Conservation (phyloP, 2,888 invertebrate genomes). For the Andrena haemorrhoa region DNA sequence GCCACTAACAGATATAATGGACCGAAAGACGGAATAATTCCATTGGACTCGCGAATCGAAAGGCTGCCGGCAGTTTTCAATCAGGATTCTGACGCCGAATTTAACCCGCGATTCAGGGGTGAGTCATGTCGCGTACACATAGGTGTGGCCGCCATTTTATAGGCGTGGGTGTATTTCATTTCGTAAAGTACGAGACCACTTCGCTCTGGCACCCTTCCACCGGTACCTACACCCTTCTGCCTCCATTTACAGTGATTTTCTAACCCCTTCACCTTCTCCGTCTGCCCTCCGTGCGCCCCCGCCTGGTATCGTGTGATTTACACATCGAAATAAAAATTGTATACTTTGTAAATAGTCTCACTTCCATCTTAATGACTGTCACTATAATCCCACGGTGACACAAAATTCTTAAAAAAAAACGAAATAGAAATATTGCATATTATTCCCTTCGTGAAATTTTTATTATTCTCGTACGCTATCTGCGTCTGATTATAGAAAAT, state of each 20-base stretch:
- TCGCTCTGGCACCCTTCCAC: slow-evolving; percentile 49
- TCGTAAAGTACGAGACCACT: slow-evolving; percentile 70
- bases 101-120: not conserved
- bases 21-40: slow-evolving; percentile 1
- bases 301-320: slow-evolving; percentile 22
- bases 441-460: not conserved
- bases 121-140: slow-evolving; percentile 36
- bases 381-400: no score
- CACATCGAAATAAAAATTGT: no score
- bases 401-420: not conserved
- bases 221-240: slow-evolving; percentile 39
- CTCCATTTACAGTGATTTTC: slow-evolving; percentile 62
- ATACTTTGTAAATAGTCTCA: no score
- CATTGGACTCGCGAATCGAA: slow-evolving; percentile 1
- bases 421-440: not conserved
- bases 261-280: slow-evolving; percentile 1
- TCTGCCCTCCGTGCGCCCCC: slow-evolving; percentile 36
- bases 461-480: not conserved
- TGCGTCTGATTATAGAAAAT: not conserved
- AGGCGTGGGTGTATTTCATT: slow-evolving; percentile 71
- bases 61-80: slow-evolving; percentile 24
- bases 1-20: not conserved
- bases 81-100: slow-evolving; percentile 14
- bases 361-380: no score
- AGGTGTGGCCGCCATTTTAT: slow-evolving; percentile 67